Evolutionary conservation across 2,888 invertebrate genomes (phyloP).

Genomic region (Callimorpha dominula): DNA sequence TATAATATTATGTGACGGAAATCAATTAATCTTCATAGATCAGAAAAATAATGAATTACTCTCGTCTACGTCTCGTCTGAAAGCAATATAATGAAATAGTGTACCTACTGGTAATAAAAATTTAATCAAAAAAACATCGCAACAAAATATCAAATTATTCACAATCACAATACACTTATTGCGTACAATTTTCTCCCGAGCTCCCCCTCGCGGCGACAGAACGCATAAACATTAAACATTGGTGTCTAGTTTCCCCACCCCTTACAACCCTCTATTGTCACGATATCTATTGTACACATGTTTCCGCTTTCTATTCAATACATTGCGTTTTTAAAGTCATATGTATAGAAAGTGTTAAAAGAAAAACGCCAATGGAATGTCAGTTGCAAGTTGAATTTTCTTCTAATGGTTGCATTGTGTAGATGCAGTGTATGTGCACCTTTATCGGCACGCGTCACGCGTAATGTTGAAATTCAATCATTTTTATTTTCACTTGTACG

Average conservation of each 20-base stretch:
- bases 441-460: slow-evolving; percentile 53
- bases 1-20: too few relatives aligned
- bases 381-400: neutral
- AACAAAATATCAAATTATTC: slow-evolving; percentile 22
- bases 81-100: neutral
- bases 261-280: slow-evolving; percentile 28
- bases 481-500: slow-evolving; percentile 44
- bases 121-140: neutral
- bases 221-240: slow-evolving; percentile 63
- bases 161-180: slow-evolving; percentile 26
- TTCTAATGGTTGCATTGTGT: slow-evolving; percentile 2
- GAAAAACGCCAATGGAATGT: slow-evolving; percentile 5
- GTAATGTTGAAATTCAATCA: slow-evolving; percentile 50
- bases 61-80: neutral
- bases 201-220: slow-evolving; percentile 50
- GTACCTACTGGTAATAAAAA: neutral
- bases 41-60: neutral
- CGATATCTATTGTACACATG: slow-evolving; percentile 28
- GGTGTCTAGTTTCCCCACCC: slow-evolving; percentile 45
- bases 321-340: slow-evolving; percentile 28
- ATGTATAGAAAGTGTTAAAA: neutral
- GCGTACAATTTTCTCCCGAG: slow-evolving; percentile 21
- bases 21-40: too few relatives aligned
- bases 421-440: slow-evolving; percentile 51
- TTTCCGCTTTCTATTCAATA: slow-evolving; percentile 23